Evolutionary conservation across 2,113 vertebrate species (phyloP), one percentile per base, ranked within the genome.

Genomic region (Phylloscopus whistleri): DNA sequence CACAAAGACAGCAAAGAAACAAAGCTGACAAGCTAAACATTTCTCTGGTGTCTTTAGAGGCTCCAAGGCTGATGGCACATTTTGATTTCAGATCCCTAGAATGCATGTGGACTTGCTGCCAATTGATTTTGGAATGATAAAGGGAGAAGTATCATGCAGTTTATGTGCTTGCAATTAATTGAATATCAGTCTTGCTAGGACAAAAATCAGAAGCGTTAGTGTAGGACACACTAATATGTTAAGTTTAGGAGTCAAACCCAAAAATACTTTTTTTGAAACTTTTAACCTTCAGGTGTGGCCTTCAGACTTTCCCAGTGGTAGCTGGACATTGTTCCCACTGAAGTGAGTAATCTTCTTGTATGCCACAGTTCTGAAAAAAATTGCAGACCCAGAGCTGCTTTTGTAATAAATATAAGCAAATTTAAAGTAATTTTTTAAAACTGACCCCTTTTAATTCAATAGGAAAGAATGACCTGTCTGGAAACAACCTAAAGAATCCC

Each of bases 21-120:
- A 77, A 90, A 93, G 33, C 49, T 94, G 92, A 87, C 90, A 84
- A 89, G 60, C 23, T 70, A 77, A 91, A 93, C 91, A 95, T 94
- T 96, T 96, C 77, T 85, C 66, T 28, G 19, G 31, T 62, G 18
- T 35, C 66, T 70, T 75, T 74, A 80, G 51, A 14, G 79, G 87
- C 73, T 90, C 64, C 2, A 8, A 88, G 59, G 53, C n/a, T 86
- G 46, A 86, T 80, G 48, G 63, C 33, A 56, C 5, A 1, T 90
- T 92, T 94, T 95, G 72, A 62, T 93, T 93, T 97, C 60, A 69
- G 55, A 55, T 85, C 35, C 44, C 52, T 85, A 66, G 44, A 84
- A 90, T 13, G 9, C 39, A 56, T 27, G 66, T 21, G 51, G 48
- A 75, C 30, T 74, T 3, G 0, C 23, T 82, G 60, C 16, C 66